Evolutionary conservation across 2,797 vertebrate genomes (phyloP).

Genomic region (Pterois miles): DNA sequence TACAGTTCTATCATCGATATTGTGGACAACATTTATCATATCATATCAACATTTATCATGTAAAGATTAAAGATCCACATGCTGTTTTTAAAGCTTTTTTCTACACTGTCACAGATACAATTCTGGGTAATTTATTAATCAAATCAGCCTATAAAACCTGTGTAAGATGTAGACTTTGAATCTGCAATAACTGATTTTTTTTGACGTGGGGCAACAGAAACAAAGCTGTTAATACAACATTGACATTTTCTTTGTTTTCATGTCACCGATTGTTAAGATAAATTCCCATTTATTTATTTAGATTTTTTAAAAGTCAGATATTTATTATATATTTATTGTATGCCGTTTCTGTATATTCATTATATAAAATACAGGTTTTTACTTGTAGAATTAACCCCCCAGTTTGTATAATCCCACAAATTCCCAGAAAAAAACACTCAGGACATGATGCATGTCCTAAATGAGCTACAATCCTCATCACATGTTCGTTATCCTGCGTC

Average conservation of each 20-base stretch:
- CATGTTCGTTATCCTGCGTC: not conserved
- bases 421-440: not conserved
- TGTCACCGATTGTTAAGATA: no score
- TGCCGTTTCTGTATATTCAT: no score
- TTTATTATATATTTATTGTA: no score
- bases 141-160: no score
- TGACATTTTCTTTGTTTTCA: no score
- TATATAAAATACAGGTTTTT: not conserved
- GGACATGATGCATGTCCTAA: not conserved
- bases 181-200: no score
- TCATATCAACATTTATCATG: not conserved
- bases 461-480: not conserved
- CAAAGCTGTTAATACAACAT: no score
- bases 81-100: not conserved
- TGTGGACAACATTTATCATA: not conserved
- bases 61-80: not conserved
- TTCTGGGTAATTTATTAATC: no score
- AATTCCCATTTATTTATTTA: not conserved
- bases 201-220: no score
- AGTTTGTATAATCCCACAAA: not conserved
- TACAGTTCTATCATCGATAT: not conserved
- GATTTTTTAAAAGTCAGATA: not conserved
- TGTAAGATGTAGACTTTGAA: no score
- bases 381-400: not conserved
- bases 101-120: no score